These are phyloP conservation scores for Geophilus truncorum DNA, from an alignment of 2,888 invertebrate species.

Conservation along the genomic window DNA sequence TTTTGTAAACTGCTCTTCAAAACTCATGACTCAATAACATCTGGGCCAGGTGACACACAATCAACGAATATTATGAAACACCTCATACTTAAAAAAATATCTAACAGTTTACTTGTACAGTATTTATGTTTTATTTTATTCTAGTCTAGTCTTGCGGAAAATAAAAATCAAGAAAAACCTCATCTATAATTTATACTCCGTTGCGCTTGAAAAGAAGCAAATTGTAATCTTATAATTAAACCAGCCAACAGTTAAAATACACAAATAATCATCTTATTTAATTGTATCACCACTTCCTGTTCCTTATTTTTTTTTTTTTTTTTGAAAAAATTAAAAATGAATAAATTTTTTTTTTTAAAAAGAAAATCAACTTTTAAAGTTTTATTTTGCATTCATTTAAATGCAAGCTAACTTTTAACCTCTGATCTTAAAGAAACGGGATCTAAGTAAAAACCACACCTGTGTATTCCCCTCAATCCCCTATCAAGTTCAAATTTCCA, in stretches of 20 bases:
- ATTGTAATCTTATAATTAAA: conserved; percentile 3
- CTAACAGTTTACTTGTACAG: too few relatives aligned
- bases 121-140: too few relatives aligned
- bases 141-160: background rate
- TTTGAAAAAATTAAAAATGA: background rate
- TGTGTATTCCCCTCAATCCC: background rate
- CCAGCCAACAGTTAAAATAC: background rate
- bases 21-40: conserved; percentile 14
- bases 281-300: background rate
- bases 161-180: background rate
- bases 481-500: background rate
- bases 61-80: background rate
- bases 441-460: background rate
- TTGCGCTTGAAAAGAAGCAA: background rate
- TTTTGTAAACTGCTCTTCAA: too few relatives aligned
- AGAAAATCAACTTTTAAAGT: background rate
- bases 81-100: background rate
- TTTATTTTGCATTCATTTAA: background rate
- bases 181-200: background rate
- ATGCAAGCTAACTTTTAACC: too few relatives aligned
- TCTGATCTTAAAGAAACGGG: background rate
- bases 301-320: background rate
- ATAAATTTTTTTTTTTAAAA: background rate
- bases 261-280: conserved; percentile 5
- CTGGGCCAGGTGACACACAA: background rate